Evolutionary conservation across 2,797 vertebrate species (phyloP).

Genomic region (Acropternis orthonyx): DNA sequence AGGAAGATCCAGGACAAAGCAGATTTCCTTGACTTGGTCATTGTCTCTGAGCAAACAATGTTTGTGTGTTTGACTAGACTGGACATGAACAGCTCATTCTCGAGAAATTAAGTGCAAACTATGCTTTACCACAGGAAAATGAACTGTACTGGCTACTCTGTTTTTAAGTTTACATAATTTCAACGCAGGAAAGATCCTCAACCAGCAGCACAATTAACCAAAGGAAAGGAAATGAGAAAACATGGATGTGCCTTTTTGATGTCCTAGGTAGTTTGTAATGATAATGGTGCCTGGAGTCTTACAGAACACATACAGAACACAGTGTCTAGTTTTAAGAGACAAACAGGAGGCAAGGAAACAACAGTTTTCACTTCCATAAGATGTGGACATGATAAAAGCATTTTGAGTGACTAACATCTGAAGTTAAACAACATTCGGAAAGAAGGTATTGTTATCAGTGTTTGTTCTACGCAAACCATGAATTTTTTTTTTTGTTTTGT

Average conservation of each 20-base stretch:
- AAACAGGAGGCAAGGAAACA: neutral
- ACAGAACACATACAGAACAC: neutral
- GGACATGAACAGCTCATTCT: neutral
- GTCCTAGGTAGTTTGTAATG: neutral
- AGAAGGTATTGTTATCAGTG: neutral
- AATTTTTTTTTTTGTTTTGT: neutral
- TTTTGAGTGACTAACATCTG: neutral
- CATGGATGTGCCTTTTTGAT: neutral
- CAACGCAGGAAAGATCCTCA: neutral
- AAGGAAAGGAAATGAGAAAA: neutral
- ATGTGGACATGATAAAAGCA: neutral
- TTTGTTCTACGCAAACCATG: neutral
- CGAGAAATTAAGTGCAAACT: neutral
- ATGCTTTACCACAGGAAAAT: neutral
- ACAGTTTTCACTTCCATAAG: neutral
- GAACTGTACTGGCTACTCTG: neutral
- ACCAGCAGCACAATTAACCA: neutral
- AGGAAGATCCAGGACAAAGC: neutral
- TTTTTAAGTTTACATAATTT: neutral
- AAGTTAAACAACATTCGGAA: neutral
- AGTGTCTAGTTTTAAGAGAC: neutral
- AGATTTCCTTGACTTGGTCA: neutral
- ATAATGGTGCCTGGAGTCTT: neutral
- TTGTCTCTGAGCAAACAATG: neutral
- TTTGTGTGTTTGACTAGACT: neutral